Percentiles rank a stretch among this genome's conserved stretches.
Conservation (phyloP, 2,888 invertebrate genomes). For the Epirrita christyi region DNA sequence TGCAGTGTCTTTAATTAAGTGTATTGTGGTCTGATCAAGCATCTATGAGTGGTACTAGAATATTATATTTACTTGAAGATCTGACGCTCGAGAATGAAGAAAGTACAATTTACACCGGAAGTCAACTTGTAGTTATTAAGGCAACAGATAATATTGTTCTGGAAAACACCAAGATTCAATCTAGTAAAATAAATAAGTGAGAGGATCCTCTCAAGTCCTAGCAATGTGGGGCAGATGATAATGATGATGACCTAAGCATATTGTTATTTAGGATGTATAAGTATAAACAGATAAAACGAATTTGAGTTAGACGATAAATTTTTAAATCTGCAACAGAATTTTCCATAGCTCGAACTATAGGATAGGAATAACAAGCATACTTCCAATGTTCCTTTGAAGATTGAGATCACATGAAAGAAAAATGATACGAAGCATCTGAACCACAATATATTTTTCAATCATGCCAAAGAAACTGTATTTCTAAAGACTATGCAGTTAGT, state of each 20-base stretch:
- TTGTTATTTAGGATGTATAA: too few species aligned
- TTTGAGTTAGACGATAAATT: too few species aligned
- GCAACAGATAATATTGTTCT: too few species aligned
- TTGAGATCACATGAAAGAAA: slow-evolving; percentile 40
- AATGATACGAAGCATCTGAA: slow-evolving; percentile 41
- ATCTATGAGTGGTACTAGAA: slow-evolving; percentile 4
- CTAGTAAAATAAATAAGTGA: too few species aligned
- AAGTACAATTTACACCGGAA: too few species aligned
- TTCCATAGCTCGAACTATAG: slow-evolving; percentile 22
- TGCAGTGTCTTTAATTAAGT: slow-evolving; percentile 15
- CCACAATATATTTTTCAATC: slow-evolving; percentile 54
- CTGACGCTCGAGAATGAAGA: not conserved
- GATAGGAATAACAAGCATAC: slow-evolving; percentile 33
- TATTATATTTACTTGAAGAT: not conserved
- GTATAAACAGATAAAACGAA: too few species aligned
- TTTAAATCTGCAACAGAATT: slow-evolving; percentile 19
- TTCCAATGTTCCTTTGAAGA: slow-evolving; percentile 35
- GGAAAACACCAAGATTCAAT: too few species aligned
- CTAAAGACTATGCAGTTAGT: not conserved
- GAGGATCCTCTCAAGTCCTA: too few species aligned
- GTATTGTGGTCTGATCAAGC: slow-evolving; percentile 8
- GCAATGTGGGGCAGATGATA: too few species aligned
- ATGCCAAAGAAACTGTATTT: slow-evolving; percentile 41
- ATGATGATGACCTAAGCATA: too few species aligned
- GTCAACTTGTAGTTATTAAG: too few species aligned